These are phyloP conservation scores for Ceriagrion tenellum DNA, from an alignment of 2,888 invertebrate species.

Conservation along the genomic window DNA sequence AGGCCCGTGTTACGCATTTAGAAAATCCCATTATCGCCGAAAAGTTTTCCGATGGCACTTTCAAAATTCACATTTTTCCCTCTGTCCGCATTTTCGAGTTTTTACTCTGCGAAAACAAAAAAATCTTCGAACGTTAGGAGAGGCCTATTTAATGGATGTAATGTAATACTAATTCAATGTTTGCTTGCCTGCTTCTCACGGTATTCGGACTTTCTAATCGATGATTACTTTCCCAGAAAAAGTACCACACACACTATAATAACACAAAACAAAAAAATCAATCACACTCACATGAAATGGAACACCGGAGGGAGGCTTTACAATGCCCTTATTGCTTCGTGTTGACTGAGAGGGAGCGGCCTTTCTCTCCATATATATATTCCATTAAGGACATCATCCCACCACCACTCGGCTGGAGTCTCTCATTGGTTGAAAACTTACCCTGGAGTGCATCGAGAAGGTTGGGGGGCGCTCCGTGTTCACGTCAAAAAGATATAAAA, in stretches of 20 bases:
- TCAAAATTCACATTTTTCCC: too few species aligned
- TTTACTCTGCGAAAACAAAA: too few species aligned
- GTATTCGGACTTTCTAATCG: too few species aligned
- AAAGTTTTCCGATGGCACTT: too few species aligned
- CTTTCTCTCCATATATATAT: constrained; percentile 8
- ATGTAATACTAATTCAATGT: too few species aligned
- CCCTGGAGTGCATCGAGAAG: not conserved
- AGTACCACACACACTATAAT: not conserved
- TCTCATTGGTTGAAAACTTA: not conserved
- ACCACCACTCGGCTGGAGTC: not conserved
- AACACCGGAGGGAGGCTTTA: not conserved
- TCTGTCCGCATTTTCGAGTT: too few species aligned
- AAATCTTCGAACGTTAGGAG: too few species aligned
- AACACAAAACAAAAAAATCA: not conserved
- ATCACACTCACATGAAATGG: not conserved
- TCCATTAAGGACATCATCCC: not conserved
- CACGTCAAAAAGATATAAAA: not conserved
- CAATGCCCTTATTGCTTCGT: not conserved
- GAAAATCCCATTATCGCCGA: too few species aligned
- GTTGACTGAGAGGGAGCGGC: not conserved
- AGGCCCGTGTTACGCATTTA: too few species aligned
- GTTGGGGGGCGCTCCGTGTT: not conserved
- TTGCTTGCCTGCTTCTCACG: too few species aligned
- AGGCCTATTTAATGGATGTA: too few species aligned
- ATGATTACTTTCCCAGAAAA: too few species aligned